Evolutionary conservation across 2,888 invertebrate species (phyloP).

Genomic region (Megaustenia siamemsis): DNA sequence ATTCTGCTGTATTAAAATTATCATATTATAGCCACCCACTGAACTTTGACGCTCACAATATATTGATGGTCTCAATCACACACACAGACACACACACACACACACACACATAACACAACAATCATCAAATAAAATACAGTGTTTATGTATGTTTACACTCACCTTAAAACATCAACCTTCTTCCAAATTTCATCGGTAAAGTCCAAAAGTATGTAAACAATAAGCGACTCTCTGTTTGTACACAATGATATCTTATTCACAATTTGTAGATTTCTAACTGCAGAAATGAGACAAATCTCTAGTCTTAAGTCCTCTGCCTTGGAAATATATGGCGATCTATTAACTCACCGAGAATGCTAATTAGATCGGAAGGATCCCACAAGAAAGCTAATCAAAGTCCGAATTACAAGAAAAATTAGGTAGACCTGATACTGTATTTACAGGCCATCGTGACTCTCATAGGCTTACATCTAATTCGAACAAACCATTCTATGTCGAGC

Average conservation of each 20-base stretch:
- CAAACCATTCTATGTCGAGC: conserved; percentile 19
- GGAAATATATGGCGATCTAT: background rate
- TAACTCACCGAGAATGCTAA: background rate
- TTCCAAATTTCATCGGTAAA: background rate
- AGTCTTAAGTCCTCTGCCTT: background rate
- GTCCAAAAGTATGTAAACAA: background rate
- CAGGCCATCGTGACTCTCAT: background rate
- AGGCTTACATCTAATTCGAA: conserved; percentile 15
- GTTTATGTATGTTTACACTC: conserved; percentile 16
- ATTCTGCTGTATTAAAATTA: too few species aligned
- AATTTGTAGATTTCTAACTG: background rate
- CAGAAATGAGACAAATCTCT: background rate
- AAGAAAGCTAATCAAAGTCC: conserved; percentile 31
- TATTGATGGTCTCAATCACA: too few species aligned
- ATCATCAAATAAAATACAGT: background rate
- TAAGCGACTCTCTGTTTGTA: background rate
- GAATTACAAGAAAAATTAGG: background rate
- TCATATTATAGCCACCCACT: too few species aligned
- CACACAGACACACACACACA: too few species aligned
- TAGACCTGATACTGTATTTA: conserved; percentile 7
- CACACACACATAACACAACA: too few species aligned
- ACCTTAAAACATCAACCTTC: background rate
- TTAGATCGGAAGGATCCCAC: conserved; percentile 3
- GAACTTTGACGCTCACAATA: too few species aligned
- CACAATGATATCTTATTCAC: conserved; percentile 9